Percentiles rank a stretch among this genome's conserved stretches.
phyloP scores from a whole-genome alignment of 1,140 invertebrate species.

The Capitella teleta region DNA sequence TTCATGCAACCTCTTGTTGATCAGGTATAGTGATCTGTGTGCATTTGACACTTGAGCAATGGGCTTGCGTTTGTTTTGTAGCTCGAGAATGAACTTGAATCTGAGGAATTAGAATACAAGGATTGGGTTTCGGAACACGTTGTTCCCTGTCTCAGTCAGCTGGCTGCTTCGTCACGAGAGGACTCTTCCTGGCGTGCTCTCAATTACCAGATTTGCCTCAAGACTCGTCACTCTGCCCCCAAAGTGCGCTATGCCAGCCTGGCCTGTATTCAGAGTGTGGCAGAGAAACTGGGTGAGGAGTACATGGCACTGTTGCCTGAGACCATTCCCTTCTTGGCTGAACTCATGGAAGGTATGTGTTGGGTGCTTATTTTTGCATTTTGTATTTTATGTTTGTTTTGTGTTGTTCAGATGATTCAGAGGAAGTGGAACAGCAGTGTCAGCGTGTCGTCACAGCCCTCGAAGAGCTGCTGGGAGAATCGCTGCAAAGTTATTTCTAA shows the following conservation, averaged over 20 bases:
- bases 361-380: neutral
- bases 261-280: slow-evolving; percentile 33
- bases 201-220: slow-evolving; percentile 77
- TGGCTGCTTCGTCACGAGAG: slow-evolving; percentile 67
- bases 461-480: slow-evolving; percentile 37
- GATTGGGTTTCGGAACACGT: slow-evolving; percentile 52
- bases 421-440: slow-evolving; percentile 36
- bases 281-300: slow-evolving; percentile 38
- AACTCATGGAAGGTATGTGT: slow-evolving; percentile 45
- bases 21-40: slow-evolving; percentile 50
- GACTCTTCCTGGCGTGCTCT: slow-evolving; percentile 77
- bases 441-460: slow-evolving; percentile 33
- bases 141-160: slow-evolving; percentile 65
- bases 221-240: slow-evolving; percentile 63
- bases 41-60: neutral
- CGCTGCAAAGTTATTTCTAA: slow-evolving; percentile 37
- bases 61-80: no score
- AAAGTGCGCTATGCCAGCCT: slow-evolving; percentile 39
- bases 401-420: slow-evolving; percentile 32
- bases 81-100: slow-evolving; percentile 65
- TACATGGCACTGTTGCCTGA: slow-evolving; percentile 43
- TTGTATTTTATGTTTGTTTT: neutral
- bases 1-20: slow-evolving; percentile 76
- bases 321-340: slow-evolving; percentile 46
- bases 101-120: slow-evolving; percentile 51